A percentile compares a stretch with the other conserved stretches of the same genome.
These are phyloP conservation scores for Etheostoma perlongum DNA, from an alignment of 2,797 vertebrate genomes.

Conservation along the genomic window DNA sequence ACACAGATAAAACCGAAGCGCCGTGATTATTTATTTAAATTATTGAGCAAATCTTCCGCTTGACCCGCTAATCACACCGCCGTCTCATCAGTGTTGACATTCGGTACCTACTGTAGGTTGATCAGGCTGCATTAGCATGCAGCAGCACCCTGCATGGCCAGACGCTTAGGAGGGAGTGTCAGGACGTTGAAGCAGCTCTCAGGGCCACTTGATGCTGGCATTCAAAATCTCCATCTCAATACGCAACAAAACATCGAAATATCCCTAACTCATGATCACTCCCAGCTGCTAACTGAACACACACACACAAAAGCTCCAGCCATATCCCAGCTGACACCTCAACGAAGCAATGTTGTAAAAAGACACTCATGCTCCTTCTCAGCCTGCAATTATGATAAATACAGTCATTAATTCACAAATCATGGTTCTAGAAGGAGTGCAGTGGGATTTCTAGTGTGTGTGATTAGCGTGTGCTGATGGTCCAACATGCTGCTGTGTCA, in stretches of 20 bases:
- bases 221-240: neutral
- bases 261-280: no score
- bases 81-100: neutral
- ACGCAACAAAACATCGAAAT: no score
- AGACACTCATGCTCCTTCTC: slow-evolving; percentile 16
- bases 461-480: slow-evolving; percentile 29
- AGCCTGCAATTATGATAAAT: slow-evolving; percentile 57
- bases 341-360: neutral
- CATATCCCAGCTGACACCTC: slow-evolving; percentile 1
- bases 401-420: slow-evolving; percentile 53
- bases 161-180: neutral
- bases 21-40: no score
- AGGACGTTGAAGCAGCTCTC: neutral
- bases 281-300: no score
- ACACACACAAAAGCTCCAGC: slow-evolving; percentile 1
- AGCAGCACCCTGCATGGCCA: neutral
- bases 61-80: no score
- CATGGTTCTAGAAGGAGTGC: slow-evolving; percentile 33
- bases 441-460: slow-evolving; percentile 18
- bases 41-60: no score
- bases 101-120: neutral
- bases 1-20: no score
- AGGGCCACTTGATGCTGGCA: neutral
- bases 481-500: slow-evolving; percentile 13
- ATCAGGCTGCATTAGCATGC: neutral